A percentile compares a stretch with the other conserved stretches of the same genome.
Evolutionary conservation across 2,888 invertebrate genomes (phyloP).

Genomic region (Caenorhabditis becei): DNA sequence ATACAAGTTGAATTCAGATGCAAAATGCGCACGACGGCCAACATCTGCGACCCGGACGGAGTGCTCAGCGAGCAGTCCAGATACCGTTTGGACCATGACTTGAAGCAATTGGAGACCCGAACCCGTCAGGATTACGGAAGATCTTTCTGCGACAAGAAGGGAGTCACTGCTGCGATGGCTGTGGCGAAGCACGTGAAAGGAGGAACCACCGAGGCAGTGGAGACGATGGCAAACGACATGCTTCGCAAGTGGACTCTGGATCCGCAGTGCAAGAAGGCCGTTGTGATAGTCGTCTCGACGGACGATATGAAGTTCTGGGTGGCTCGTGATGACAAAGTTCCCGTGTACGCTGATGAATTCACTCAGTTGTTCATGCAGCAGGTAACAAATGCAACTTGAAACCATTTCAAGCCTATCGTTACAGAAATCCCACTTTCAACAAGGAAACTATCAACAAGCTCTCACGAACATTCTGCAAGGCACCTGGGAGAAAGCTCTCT

Average conservation of each 20-base stretch:
- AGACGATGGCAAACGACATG: slow-evolving; percentile 78
- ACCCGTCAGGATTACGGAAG: slow-evolving; percentile 75
- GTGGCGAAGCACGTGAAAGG: slow-evolving; percentile 75
- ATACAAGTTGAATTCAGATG: slow-evolving; percentile 53
- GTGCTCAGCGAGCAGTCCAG: slow-evolving; percentile 74
- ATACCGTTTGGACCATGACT: slow-evolving; percentile 78
- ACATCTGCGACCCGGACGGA: slow-evolving; percentile 79
- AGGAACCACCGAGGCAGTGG: slow-evolving; percentile 75
- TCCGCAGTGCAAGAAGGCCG: slow-evolving; percentile 76
- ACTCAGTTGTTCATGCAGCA: slow-evolving; percentile 75
- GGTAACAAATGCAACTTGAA: slow-evolving; percentile 53
- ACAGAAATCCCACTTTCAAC: slow-evolving; percentile 72
- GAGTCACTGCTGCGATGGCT: slow-evolving; percentile 77
- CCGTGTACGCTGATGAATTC: slow-evolving; percentile 78
- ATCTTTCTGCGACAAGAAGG: slow-evolving; percentile 79
- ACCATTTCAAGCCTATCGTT: slow-evolving; percentile 36
- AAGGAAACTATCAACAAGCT: slow-evolving; percentile 72
- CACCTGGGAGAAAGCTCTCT: slow-evolving; percentile 72
- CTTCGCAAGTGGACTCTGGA: slow-evolving; percentile 76
- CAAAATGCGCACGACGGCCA: slow-evolving; percentile 71
- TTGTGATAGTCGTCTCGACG: slow-evolving; percentile 71
- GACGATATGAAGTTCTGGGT: slow-evolving; percentile 80
- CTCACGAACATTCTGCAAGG: slow-evolving; percentile 74
- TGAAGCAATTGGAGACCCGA: slow-evolving; percentile 74
- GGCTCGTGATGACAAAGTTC: slow-evolving; percentile 76